These are phyloP conservation scores for Azorinus chamasolen DNA, from an alignment of 2,888 invertebrate species.

Conservation along the genomic window DNA sequence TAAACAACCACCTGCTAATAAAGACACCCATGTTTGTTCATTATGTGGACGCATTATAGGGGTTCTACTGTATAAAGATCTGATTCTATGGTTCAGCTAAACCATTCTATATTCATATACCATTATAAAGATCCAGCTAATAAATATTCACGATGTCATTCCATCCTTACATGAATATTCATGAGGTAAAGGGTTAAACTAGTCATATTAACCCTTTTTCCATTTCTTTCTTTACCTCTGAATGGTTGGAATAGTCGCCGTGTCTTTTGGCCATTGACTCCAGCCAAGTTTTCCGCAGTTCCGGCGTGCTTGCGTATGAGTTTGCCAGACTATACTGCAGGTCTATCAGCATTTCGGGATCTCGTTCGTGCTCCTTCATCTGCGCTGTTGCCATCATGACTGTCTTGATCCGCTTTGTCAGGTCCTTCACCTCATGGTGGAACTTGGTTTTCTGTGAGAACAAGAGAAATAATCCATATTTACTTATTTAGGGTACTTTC, in stretches of 20 bases:
- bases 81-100: too few relatives aligned
- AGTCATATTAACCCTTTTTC: too few relatives aligned
- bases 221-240: conserved; percentile 92
- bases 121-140: too few relatives aligned
- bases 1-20: too few relatives aligned
- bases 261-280: conserved; percentile 96
- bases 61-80: too few relatives aligned
- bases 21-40: too few relatives aligned
- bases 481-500: too few relatives aligned
- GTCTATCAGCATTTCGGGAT: conserved; percentile 96
- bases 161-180: too few relatives aligned
- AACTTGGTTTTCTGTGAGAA: conserved; percentile 89
- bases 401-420: conserved; percentile 96
- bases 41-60: too few relatives aligned
- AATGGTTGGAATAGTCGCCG: conserved; percentile 92
- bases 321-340: conserved; percentile 96
- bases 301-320: conserved; percentile 96
- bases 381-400: conserved; percentile 98
- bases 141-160: too few relatives aligned
- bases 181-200: too few relatives aligned
- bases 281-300: conserved; percentile 97
- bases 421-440: conserved; percentile 96
- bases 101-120: too few relatives aligned
- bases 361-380: conserved; percentile 95
- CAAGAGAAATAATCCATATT: neutral